Evolutionary conservation across 2,113 vertebrate species (phyloP).

Genomic region (Chelonoidis abingdonii): DNA sequence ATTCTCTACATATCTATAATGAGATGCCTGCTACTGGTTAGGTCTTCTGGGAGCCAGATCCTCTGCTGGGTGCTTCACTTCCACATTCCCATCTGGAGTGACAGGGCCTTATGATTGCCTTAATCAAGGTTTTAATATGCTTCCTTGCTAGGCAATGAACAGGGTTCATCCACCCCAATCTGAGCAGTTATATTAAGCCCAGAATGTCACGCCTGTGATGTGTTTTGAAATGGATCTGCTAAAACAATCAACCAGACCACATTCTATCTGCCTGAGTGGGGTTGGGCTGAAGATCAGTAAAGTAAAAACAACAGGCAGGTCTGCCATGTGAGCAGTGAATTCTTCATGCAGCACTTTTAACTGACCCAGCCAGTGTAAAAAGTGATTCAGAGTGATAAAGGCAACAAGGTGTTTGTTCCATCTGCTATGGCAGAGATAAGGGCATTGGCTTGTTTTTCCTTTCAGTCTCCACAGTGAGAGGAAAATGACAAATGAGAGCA

Average conservation of each 20-base stretch:
- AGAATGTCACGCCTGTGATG: background rate
- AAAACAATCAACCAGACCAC: background rate
- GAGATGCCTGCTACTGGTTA: background rate
- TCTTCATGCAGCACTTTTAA: background rate
- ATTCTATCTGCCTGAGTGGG: background rate
- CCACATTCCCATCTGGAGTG: background rate
- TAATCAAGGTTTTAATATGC: background rate
- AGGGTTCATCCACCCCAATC: background rate
- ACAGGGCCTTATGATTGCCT: background rate
- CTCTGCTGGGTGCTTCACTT: background rate
- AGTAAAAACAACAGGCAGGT: background rate
- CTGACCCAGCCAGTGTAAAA: background rate
- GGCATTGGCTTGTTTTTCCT: background rate
- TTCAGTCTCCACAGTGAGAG: background rate
- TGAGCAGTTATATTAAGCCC: background rate
- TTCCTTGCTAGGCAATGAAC: background rate
- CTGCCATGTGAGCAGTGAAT: background rate
- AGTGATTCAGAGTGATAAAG: background rate
- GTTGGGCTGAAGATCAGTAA: background rate
- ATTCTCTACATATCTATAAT: background rate
- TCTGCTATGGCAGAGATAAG: background rate
- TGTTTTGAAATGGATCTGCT: background rate
- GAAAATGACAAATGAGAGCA: background rate
- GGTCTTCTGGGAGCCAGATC: background rate
- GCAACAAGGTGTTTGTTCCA: background rate